Evolutionary conservation across 2,797 vertebrate species (phyloP).

Genomic region (Neomorphus geoffroyi): DNA sequence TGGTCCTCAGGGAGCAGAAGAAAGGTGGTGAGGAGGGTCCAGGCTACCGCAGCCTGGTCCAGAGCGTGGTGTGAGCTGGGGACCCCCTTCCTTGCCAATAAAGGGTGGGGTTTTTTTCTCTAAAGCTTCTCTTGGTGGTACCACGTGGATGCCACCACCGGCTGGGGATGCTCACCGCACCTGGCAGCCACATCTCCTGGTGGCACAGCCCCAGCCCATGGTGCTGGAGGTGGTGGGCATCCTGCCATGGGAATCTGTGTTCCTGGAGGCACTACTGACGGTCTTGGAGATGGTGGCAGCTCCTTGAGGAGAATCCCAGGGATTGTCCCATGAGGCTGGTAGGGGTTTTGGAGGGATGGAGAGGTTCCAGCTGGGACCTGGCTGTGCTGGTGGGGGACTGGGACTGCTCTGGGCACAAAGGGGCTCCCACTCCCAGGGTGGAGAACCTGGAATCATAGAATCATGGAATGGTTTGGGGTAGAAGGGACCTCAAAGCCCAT

Average conservation of each 20-base stretch:
- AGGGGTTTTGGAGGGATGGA: background rate
- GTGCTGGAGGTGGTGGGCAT: background rate
- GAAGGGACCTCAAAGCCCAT: too few species aligned
- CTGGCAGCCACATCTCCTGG: background rate
- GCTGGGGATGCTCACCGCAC: accelerated
- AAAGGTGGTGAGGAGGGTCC: background rate
- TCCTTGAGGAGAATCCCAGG: background rate
- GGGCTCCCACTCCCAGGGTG: too few species aligned
- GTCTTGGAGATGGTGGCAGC: accelerated
- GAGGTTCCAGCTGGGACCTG: background rate
- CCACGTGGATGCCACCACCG: accelerated
- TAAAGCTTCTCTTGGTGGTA: background rate
- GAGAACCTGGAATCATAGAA: background rate
- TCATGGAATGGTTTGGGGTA: too few species aligned
- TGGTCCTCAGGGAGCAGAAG: background rate
- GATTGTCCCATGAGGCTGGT: background rate
- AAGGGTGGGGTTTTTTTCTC: background rate
- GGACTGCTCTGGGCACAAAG: too few species aligned
- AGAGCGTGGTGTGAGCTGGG: accelerated
- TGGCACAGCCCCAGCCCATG: accelerated
- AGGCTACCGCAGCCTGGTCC: background rate
- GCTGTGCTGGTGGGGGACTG: too few species aligned
- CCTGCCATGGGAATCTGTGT: too few species aligned
- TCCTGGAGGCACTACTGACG: background rate
- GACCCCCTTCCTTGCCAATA: background rate